A percentile compares a stretch with the other conserved stretches of the same genome.
Evolutionary conservation across 2,113 vertebrate species (phyloP).

Genomic region (Mola mola): DNA sequence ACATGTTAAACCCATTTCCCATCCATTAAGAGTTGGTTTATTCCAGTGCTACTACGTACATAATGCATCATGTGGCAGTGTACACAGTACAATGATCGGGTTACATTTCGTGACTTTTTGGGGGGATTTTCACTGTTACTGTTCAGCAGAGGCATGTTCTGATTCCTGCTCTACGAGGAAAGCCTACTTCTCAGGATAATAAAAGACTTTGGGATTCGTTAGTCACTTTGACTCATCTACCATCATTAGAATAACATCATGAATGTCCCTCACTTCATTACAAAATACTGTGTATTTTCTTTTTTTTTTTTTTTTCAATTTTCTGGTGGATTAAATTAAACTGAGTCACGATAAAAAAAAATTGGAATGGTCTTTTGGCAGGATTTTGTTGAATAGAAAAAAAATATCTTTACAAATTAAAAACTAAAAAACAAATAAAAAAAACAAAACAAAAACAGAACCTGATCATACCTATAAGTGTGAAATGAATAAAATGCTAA

Average conservation of each 20-base stretch:
- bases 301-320: too few relatives aligned
- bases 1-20: conserved; percentile 70
- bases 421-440: conserved; percentile 2
- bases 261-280: conserved; percentile 54
- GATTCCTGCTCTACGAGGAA: conserved; percentile 72
- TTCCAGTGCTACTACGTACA: conserved; percentile 79
- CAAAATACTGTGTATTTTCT: conserved; percentile 42
- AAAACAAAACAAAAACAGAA: conserved; percentile 12
- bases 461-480: conserved; percentile 19
- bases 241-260: conserved; percentile 58
- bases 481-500: conserved; percentile 6
- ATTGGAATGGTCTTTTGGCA: conserved; percentile 61
- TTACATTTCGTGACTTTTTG: conserved; percentile 68
- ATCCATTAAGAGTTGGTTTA: conserved; percentile 78
- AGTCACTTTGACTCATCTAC: conserved; percentile 59
- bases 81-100: conserved; percentile 80
- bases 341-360: conserved; percentile 34
- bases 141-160: conserved; percentile 53
- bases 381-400: conserved; percentile 47
- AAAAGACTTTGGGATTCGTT: conserved; percentile 58
- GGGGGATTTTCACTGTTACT: conserved; percentile 39
- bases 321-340: conserved; percentile 34
- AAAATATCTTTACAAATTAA: conserved; percentile 22
- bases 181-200: conserved; percentile 66
- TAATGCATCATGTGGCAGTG: conserved; percentile 79